These are phyloP conservation scores for Carettochelys insculpta DNA, from an alignment of 2,113 vertebrate genomes.

Conservation along the genomic window DNA sequence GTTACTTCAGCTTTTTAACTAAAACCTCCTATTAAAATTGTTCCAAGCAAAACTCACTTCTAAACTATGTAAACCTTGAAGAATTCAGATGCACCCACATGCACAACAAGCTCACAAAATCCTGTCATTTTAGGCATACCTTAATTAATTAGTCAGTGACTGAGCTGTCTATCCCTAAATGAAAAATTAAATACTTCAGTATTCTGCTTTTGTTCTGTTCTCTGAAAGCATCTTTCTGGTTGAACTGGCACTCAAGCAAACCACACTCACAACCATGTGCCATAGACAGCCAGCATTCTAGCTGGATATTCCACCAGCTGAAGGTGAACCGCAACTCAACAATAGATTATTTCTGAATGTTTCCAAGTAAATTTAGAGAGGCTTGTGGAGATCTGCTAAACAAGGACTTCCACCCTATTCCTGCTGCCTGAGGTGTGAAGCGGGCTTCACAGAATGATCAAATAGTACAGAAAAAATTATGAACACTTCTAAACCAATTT, in stretches of 20 bases:
- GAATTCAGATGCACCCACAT: neutral
- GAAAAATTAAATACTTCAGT: constrained; percentile 33
- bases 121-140: constrained; percentile 2
- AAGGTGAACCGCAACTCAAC: constrained; percentile 2
- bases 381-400: neutral
- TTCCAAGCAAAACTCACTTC: neutral
- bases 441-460: neutral
- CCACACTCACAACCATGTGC: neutral
- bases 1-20: neutral
- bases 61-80: neutral
- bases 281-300: neutral
- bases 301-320: neutral
- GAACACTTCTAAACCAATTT: neutral
- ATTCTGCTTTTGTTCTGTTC: neutral
- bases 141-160: constrained; percentile 29
- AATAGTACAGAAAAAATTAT: neutral
- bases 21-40: neutral
- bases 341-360: neutral
- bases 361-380: neutral
- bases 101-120: constrained; percentile 21
- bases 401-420: neutral
- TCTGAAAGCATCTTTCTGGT: constrained; percentile 8
- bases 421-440: neutral
- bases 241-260: neutral
- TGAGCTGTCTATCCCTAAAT: neutral